phyloP scores from a whole-genome alignment of 2,113 vertebrate species.

The Phaetusa simplex region DNA sequence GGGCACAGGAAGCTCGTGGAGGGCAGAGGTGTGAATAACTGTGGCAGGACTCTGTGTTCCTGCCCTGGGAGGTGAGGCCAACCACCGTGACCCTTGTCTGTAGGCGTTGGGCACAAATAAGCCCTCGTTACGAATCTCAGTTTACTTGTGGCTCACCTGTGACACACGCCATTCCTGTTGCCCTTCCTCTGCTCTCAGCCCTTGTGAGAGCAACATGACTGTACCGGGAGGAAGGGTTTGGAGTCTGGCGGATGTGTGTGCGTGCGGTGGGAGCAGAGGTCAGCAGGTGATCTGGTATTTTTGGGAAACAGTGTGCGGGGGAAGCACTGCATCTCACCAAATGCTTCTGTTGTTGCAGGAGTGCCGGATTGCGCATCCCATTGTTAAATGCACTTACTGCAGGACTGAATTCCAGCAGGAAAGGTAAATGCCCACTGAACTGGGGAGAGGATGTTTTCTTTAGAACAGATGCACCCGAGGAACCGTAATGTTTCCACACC shows the following conservation, averaged over 20 bases:
- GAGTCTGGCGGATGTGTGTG: neutral
- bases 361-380: slow-evolving; percentile 80
- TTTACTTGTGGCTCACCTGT: neutral
- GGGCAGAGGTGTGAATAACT: neutral
- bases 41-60: neutral
- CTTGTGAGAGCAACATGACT: neutral
- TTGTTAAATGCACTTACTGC: slow-evolving; percentile 83
- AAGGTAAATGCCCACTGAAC: slow-evolving; percentile 52
- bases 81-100: neutral
- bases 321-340: neutral
- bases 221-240: neutral
- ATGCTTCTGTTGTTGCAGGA: slow-evolving; percentile 65
- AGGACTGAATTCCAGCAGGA: slow-evolving; percentile 83
- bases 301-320: accelerated
- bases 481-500: neutral
- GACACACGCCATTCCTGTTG: neutral
- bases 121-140: accelerated
- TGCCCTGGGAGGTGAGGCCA: neutral
- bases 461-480: accelerated
- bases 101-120: neutral
- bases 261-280: neutral
- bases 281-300: neutral
- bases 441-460: neutral
- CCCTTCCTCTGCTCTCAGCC: neutral
- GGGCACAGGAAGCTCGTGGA: neutral